Base-by-base conservation (phyloP, 2,888 invertebrate species). In the Agrypnus murinus region DNA sequence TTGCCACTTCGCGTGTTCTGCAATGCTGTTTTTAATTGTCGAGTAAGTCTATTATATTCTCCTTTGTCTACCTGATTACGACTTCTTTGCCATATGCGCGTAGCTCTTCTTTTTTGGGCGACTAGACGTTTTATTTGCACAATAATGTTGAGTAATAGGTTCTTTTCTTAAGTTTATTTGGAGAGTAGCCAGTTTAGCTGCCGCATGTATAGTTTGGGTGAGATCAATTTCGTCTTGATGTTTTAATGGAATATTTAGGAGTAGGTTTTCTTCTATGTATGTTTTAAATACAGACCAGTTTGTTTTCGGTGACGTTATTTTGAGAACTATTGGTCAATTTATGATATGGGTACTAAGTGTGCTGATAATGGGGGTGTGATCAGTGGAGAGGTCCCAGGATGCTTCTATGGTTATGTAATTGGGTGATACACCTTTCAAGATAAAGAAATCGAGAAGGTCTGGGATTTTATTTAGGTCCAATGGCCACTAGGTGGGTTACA, bases 231-330 rank as follows among this genome's bases (percentile, higher is more conserved):
- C 46, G 7, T 15, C 5, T 46, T 46, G n/a, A 34, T 55, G 55
- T 14, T 7, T 32, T 55, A 34, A 34, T 55, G 55, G 36, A 34
- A 32, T 34, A 36, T 34, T 55, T 55, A 55, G 55, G 10, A 14
- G 10, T 55, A 55, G 2, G 10, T 17, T 46, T 46, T 46, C 46
- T 14, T 46, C 43, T 46, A 46, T 46, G 36, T 19, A 55, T 55
- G 57, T 58, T 58, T 58, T 38, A 17, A 58, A 58, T 58, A 58
- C 15, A 17, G 36, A 55, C 55, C 55, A 55, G 36, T 55, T 34
- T 55, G 55, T 55, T 55, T 34, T 55, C 19, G 36, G 36, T 34
- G 8, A 34, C 14, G 34, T 34, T 55, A 55, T 55, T 55, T 55
- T 34, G 36, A 36, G 55, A 36, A 34, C 34, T 17, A 17, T 58